phyloP scores from a whole-genome alignment of 2,113 vertebrate species.

The Cochlearius cochlearius region DNA sequence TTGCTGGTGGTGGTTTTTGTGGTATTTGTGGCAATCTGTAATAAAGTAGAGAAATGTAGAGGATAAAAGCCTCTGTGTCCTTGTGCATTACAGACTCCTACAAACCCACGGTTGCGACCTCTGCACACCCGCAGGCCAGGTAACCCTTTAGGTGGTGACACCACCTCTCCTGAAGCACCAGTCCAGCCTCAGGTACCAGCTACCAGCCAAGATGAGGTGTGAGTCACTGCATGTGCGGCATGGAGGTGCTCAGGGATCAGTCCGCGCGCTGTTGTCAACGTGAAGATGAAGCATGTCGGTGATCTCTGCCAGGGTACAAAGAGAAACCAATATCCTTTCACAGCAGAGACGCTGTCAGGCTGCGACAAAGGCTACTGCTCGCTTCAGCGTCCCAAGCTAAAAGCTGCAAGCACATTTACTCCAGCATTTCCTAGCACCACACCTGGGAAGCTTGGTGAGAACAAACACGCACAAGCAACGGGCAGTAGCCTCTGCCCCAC shows the following conservation, averaged over 20 bases:
- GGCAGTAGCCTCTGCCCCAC: background rate
- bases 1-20: background rate
- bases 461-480: fast-evolving
- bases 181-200: background rate
- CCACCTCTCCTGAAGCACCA: background rate
- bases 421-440: background rate
- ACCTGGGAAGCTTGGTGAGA: background rate
- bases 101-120: fast-evolving
- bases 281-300: fast-evolving
- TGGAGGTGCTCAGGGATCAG: background rate
- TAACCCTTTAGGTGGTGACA: background rate
- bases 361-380: background rate
- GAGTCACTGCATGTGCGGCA: background rate
- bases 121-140: background rate
- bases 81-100: too few species aligned
- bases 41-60: background rate
- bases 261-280: background rate
- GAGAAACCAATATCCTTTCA: background rate
- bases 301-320: background rate
- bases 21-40: background rate
- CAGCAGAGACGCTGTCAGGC: background rate
- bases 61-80: background rate
- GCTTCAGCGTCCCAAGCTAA: background rate
- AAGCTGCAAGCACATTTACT: background rate
- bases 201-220: background rate